Evolutionary conservation across 2,888 invertebrate species (phyloP).

Genomic region (Andrena minutula): DNA sequence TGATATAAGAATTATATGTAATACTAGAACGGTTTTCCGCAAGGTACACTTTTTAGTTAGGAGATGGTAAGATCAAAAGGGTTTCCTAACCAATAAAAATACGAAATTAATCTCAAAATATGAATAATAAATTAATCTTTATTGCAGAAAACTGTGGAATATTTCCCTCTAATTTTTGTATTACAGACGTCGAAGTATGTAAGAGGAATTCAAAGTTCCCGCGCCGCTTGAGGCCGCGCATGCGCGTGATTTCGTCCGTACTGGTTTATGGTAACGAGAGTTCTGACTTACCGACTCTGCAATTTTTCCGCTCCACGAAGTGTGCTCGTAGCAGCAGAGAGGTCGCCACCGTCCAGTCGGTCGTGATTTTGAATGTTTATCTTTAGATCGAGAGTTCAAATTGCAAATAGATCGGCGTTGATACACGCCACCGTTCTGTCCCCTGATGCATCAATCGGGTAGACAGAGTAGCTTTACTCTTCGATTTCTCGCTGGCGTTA

Average conservation of each 20-base stretch:
- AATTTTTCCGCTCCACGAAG: neutral
- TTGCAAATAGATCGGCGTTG: conserved; percentile 16
- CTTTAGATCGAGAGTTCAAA: conserved; percentile 20
- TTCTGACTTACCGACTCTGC: conserved; percentile 15
- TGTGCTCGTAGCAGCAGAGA: neutral
- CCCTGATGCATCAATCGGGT: neutral
- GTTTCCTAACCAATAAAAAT: too few species aligned
- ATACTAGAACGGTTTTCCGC: neutral
- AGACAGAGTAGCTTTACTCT: neutral
- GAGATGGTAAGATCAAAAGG: too few species aligned
- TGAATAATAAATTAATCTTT: neutral
- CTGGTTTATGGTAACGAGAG: neutral
- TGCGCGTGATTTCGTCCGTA: neutral
- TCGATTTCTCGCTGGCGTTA: conserved; percentile 1
- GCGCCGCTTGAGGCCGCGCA: conserved; percentile 3
- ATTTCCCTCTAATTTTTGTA: conserved; percentile 6
- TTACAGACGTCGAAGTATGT: neutral
- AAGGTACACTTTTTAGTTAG: too few species aligned
- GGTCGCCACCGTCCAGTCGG: conserved; percentile 40
- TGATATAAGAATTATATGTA: neutral
- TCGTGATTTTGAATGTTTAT: neutral
- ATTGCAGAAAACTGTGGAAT: neutral
- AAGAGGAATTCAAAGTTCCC: conserved; percentile 12
- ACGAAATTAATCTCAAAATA: neutral
- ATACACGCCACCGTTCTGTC: neutral